Base-by-base conservation (phyloP, 2,113 vertebrate genomes). In the Rhabdomys dilectus region DNA sequence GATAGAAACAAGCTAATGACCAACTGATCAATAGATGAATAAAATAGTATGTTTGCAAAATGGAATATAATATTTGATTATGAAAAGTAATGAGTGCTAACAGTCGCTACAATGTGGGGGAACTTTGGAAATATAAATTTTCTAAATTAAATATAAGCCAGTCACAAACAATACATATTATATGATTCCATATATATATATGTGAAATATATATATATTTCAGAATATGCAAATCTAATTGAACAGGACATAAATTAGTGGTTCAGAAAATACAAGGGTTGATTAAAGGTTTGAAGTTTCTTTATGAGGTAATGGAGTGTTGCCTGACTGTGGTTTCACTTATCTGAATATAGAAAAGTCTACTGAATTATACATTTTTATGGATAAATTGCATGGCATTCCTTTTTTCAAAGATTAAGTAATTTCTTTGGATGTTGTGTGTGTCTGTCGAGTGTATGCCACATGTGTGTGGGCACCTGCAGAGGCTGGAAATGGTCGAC, bases 91-190 rank as follows among this genome's bases (percentile, higher is more conserved):
- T 53, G 7, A 53, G 48, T 19, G 3, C 45, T 78, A 48, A 78
- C 34, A 53, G 7, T 34, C 29, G 16, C 8, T 19, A 53, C 48
- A 77, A 75, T 10, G 75, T 60, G 76, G 76, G 45, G 22, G 3
- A 82, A 82, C 53, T 58, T 60, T 64, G 26, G 64, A 64, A 45
- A 62, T 64, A 64, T 19, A 45, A 31, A 45, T 45, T 73, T 11
- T 10, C 45, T 34, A 87, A 60, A 45, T 56, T 88, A 96, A 85
- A 70, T 82, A 93, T 82, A 93, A 86, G n/a, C 3, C 53, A 80
- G 62, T 48, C 78, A 91, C 48, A 91, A 80, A 93, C 39, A 21
- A 45, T 34, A 68, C 29, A 86, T 66, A 66, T 62, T 45, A 64
- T 51, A 68, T 87, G 17, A 86, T 36, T 62, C 24, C 6, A 85